Base-by-base conservation (phyloP, 2,888 invertebrate genomes). In the Ischnura elegans region DNA sequence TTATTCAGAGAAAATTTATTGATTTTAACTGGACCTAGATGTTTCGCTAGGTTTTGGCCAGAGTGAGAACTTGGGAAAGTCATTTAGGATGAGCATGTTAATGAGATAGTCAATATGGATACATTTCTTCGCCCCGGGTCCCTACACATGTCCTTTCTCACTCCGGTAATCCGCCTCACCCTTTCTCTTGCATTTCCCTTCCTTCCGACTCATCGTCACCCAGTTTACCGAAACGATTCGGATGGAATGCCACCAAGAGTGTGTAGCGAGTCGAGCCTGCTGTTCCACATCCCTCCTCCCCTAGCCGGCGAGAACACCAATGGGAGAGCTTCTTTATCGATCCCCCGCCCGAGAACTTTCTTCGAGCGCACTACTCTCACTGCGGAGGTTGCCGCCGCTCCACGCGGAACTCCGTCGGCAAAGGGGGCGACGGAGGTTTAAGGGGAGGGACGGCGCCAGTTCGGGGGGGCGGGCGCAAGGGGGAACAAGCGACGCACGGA, bases 291-390 rank as follows among this genome's bases (percentile, higher is more conserved):
- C 13, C 76, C 36, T 13, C 13, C 76, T 13, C 76, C 76, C 29
- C 21, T 10, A 0, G 6, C 61, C 61, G n/a, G n/a, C 36, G 76
- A 76, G 25, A 10, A 6, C 76, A 76, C 76, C 76, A 76, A 76
- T 76, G 76, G 36, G 76, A 76, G 76, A 76, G 36, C 76, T 76
- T 76, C 76, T 36, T 76, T 76, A 76, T 76, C 76, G 76, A 76
- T 76, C 76, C 76, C 36, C 76, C 76, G 19, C 51, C 13, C 51
- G 19, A 13, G 16, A 76, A 76, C 76, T 76, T 76, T 76, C 36
- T 5, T 76, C 36, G 51, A 13, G 2, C 76, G 29, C 76, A 76
- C 76, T 76, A 36, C 51, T 10, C 76, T 76, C 76, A 76, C 76
- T 76, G 76, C 76, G n/a, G 76, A 36, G 76, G 76, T 76, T 36